Percentiles rank a stretch among this genome's conserved stretches.
Conservation (phyloP, 2,888 invertebrate genomes). For the Hemithea aestivaria region DNA sequence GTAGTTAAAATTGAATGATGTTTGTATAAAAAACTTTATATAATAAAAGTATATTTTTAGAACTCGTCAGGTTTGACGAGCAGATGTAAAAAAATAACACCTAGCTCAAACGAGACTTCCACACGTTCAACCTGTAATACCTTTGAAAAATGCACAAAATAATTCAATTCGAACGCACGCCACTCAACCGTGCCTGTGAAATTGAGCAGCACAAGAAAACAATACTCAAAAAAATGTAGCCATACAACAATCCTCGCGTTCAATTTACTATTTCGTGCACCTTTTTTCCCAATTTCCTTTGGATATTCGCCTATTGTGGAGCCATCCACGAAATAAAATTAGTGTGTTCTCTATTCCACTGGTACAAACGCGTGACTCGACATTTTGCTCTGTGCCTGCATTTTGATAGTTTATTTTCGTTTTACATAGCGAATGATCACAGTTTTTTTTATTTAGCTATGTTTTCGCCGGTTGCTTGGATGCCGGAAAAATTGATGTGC, state of each 20-base stretch:
- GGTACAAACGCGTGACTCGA: conserved; percentile 14
- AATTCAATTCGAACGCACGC: no score
- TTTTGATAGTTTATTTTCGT: conserved; percentile 32
- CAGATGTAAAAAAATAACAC: no score
- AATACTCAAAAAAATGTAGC: conserved; percentile 14
- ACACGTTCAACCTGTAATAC: no score
- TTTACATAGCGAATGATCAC: conserved; percentile 24
- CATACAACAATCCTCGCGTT: conserved; percentile 15
- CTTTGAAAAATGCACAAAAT: no score
- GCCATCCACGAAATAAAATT: conserved; percentile 36
- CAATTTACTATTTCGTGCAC: conserved; percentile 22
- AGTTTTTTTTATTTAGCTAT: conserved; percentile 16
- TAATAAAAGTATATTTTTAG: no score
- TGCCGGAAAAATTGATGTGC: conserved; percentile 16
- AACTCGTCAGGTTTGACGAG: no score
- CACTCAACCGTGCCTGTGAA: neutral
- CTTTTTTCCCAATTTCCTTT: conserved; percentile 30
- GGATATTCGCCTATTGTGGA: conserved; percentile 25
- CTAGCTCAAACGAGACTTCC: no score
- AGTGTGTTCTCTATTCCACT: conserved; percentile 32
- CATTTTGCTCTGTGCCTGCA: conserved; percentile 15
- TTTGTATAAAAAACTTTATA: no score
- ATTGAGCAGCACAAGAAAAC: conserved; percentile 2
- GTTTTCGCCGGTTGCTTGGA: conserved; percentile 13
- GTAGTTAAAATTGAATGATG: no score